Percentiles rank a stretch among this genome's conserved stretches.
Evolutionary conservation across 1,140 invertebrate genomes (phyloP).

Genomic region (Nautilus pompilius): DNA sequence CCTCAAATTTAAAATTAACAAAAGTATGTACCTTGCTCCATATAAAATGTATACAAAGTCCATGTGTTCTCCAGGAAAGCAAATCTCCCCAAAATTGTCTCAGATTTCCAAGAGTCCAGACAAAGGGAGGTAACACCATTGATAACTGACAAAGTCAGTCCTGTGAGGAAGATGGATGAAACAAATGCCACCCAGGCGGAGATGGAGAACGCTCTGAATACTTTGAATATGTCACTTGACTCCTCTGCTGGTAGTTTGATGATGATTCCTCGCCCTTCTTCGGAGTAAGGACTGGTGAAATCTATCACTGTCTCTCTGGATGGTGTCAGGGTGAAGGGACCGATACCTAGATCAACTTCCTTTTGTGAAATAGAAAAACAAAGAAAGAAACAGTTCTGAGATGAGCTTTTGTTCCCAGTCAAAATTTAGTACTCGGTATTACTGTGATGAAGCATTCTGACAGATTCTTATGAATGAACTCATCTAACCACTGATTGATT

Average conservation of each 20-base stretch:
- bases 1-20: too few relatives aligned
- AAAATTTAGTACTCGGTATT: too few relatives aligned
- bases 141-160: background rate
- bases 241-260: constrained; percentile 20
- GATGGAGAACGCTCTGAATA: constrained; percentile 24
- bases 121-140: background rate
- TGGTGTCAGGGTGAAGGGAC: constrained; percentile 32
- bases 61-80: too few relatives aligned
- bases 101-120: too few relatives aligned
- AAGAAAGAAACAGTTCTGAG: background rate
- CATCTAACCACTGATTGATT: too few relatives aligned
- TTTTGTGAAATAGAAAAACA: constrained; percentile 12
- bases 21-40: too few relatives aligned
- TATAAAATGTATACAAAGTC: too few relatives aligned
- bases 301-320: constrained; percentile 31
- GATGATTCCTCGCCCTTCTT: constrained; percentile 37
- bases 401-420: too few relatives aligned
- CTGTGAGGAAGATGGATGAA: background rate
- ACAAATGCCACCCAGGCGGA: constrained; percentile 16
- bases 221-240: constrained; percentile 24
- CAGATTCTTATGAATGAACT: too few relatives aligned
- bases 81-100: too few relatives aligned
- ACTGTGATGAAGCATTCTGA: too few relatives aligned
- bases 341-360: constrained; percentile 34
- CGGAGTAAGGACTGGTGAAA: constrained; percentile 31